These are phyloP conservation scores for Hipposideros larvatus DNA, from an alignment of 2,797 vertebrate genomes.

Conservation along the genomic window DNA sequence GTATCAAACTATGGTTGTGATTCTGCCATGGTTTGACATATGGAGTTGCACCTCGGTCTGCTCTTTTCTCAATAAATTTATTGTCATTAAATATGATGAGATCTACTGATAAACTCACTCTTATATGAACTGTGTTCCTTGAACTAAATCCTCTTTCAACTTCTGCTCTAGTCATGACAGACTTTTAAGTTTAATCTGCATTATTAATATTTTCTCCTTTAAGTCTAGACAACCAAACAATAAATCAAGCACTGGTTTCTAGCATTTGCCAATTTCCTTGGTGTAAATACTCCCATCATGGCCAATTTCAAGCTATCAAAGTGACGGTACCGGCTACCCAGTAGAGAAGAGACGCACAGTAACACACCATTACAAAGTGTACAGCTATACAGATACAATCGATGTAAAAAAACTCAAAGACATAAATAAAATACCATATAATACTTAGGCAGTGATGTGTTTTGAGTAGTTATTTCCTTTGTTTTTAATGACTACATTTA, in stretches of 20 bases:
- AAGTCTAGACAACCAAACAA: neutral
- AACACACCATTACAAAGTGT: neutral
- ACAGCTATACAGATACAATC: neutral
- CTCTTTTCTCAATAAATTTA: neutral
- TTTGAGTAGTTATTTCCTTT: neutral
- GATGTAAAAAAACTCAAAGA: neutral
- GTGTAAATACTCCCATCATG: neutral
- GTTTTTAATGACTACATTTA: neutral
- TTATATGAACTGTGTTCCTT: neutral
- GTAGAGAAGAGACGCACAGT: neutral
- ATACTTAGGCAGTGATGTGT: neutral
- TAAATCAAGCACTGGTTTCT: neutral
- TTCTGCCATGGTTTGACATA: neutral
- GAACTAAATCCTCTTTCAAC: neutral
- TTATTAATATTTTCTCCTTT: constrained; percentile 16
- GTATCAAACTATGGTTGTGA: neutral
- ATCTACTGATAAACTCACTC: neutral
- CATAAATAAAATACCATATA: neutral
- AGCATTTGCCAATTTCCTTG: neutral
- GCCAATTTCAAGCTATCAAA: neutral
- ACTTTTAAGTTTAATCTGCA: neutral
- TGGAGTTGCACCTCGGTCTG: neutral
- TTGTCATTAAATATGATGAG: neutral
- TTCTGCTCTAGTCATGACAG: neutral
- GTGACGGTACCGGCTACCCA: rapidly evolving